Evolutionary conservation across 2,888 invertebrate species (phyloP).

Genomic region (Spialia ferax): DNA sequence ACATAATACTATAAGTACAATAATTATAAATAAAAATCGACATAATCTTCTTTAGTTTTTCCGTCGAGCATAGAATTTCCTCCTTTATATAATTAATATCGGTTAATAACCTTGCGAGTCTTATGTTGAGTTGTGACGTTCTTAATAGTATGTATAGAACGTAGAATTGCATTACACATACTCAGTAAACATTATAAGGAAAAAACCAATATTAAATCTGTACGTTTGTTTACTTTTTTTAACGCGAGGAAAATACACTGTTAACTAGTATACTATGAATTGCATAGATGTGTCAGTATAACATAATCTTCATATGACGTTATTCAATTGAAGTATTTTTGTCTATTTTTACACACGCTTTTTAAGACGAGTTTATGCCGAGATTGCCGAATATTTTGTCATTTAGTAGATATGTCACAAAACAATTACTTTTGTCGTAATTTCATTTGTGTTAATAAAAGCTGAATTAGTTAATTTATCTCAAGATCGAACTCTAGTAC

Average conservation of each 20-base stretch:
- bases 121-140: neutral
- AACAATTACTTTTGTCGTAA: no score
- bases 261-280: no score
- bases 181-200: slow-evolving; percentile 8
- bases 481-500: no score
- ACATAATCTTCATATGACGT: no score
- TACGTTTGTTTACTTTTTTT: slow-evolving; percentile 15
- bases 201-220: neutral
- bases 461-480: no score
- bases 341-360: no score
- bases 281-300: no score
- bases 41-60: neutral
- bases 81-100: neutral
- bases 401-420: no score
- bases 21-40: neutral
- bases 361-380: no score
- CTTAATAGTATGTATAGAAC: neutral
- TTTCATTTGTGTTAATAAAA: no score
- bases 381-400: no score
- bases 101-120: neutral
- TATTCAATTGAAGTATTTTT: neutral
- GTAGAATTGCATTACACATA: neutral
- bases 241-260: neutral
- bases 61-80: neutral
- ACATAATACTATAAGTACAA: no score